Percentiles rank a stretch among this genome's conserved stretches.
Evolutionary conservation across 2,888 invertebrate genomes (phyloP).

Genomic region (Smittia sp.): DNA sequence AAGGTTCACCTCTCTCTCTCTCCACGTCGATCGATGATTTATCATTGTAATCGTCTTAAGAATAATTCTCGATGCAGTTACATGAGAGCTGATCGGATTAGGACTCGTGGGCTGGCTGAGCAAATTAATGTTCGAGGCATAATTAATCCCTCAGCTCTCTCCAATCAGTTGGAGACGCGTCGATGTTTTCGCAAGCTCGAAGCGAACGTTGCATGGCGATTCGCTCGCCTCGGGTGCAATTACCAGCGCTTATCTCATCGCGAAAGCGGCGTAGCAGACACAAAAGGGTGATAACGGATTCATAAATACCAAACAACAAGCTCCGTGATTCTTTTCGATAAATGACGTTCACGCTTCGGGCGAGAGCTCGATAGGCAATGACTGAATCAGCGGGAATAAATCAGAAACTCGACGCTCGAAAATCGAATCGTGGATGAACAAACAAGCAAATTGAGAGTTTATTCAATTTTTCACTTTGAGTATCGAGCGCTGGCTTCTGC

Average conservation of each 20-base stretch:
- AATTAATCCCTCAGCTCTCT: background rate
- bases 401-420: background rate
- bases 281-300: slow-evolving; percentile 8
- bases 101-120: background rate
- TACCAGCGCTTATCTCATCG: background rate
- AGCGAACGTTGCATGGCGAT: background rate
- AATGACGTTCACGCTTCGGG: background rate
- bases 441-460: background rate
- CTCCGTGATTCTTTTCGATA: background rate
- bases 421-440: background rate
- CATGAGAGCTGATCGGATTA: background rate
- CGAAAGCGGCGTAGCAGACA: background rate
- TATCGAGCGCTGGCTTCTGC: too few relatives aligned
- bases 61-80: background rate
- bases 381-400: background rate
- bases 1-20: background rate
- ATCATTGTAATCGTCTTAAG: slow-evolving; percentile 16
- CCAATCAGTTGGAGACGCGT: background rate
- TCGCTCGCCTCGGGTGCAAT: background rate
- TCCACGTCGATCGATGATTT: background rate
- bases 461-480: too few relatives aligned
- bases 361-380: background rate
- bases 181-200: background rate
- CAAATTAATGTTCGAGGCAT: background rate
- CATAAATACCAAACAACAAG: background rate